These are phyloP conservation scores for Pyrrhura leucotis DNA, from an alignment of 2,797 vertebrate species.

Conservation along the genomic window DNA sequence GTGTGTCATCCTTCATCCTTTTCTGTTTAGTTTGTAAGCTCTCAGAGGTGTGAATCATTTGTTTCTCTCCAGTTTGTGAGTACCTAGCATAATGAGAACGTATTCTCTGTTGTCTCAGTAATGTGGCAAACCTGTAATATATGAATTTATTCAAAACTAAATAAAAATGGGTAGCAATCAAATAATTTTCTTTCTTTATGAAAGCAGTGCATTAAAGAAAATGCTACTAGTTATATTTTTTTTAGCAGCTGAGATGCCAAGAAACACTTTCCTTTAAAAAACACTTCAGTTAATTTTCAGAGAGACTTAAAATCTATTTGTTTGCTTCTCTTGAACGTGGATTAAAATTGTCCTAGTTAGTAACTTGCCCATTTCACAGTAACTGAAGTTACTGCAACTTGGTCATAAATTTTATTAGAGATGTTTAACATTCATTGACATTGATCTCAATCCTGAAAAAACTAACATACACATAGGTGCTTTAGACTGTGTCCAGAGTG, in stretches of 20 bases:
- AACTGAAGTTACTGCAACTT: not conserved
- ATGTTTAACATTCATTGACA: not conserved
- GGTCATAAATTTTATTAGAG: not conserved
- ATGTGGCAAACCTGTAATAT: not conserved
- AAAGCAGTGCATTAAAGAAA: not conserved
- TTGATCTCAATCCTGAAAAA: not conserved
- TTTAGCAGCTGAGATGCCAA: not conserved
- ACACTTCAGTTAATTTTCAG: not conserved
- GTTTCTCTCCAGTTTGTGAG: not conserved
- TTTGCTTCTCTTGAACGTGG: not conserved
- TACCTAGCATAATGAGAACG: not conserved
- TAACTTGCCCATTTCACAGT: not conserved
- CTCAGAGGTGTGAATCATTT: not conserved
- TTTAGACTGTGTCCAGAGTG: not conserved
- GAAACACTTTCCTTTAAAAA: not conserved
- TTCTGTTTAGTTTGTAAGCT: not conserved
- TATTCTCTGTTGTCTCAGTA: not conserved
- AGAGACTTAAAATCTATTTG: not conserved
- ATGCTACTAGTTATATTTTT: not conserved
- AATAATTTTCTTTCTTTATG: not conserved
- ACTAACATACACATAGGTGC: not conserved
- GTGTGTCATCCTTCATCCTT: not conserved
- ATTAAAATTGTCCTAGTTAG: not conserved
- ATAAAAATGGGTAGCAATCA: not conserved
- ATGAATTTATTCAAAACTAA: not conserved